A percentile compares a stretch with the other conserved stretches of the same genome.
These are phyloP conservation scores for Pollenia angustigena DNA, from an alignment of 2,888 invertebrate species.

Conservation along the genomic window DNA sequence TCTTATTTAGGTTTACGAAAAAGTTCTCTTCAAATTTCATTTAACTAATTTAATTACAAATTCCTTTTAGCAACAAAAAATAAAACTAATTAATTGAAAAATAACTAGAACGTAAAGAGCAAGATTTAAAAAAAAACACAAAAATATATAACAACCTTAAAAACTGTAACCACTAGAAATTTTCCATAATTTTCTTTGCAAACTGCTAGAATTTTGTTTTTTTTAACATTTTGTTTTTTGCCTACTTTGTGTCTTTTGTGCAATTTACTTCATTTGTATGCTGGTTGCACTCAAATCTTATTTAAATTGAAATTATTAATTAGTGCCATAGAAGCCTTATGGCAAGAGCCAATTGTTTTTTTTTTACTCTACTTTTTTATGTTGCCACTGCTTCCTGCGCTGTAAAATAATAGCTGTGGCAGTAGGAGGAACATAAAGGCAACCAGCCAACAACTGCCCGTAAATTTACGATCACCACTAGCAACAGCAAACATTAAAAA, in stretches of 20 bases:
- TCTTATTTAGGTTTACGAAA: too few species aligned
- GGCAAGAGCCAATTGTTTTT: conserved; percentile 44
- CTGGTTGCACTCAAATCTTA: conserved; percentile 71
- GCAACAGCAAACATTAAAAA: conserved; percentile 18
- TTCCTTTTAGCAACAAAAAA: conserved; percentile 2
- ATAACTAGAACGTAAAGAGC: conserved; percentile 50
- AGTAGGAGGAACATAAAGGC: background rate
- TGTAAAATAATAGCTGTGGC: conserved; percentile 13
- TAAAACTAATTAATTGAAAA: conserved; percentile 39
- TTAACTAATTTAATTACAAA: too few species aligned
- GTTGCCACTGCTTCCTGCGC: conserved; percentile 5
- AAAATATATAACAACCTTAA: background rate
- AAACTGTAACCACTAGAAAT: conserved; percentile 7
- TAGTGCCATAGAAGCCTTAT: conserved; percentile 60
- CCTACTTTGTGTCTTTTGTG: conserved; percentile 39
- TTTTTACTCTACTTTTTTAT: background rate
- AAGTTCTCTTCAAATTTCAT: too few species aligned
- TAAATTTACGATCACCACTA: conserved; percentile 24
- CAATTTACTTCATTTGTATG: conserved; percentile 70
- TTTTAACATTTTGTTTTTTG: conserved; percentile 1
- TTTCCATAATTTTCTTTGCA: conserved; percentile 22
- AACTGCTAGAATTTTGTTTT: background rate
- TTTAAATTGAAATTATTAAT: conserved; percentile 75
- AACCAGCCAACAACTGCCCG: background rate
- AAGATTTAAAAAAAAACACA: background rate